Conservation (phyloP, 2,797 vertebrate species). For the Eleutherodactylus coqui region DNA sequence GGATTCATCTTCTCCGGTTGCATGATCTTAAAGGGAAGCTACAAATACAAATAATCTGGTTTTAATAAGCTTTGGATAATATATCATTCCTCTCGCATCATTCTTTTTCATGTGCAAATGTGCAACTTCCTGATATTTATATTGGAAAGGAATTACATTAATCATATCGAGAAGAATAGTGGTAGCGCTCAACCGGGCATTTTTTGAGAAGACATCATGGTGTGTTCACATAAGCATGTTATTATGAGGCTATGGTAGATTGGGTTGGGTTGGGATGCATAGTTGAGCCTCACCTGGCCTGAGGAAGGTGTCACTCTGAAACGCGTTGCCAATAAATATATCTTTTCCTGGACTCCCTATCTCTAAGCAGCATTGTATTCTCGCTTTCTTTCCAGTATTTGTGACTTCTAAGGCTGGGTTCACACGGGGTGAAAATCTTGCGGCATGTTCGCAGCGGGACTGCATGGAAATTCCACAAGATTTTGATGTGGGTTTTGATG, state of each 20-base stretch:
- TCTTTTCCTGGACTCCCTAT: too few relatives aligned
- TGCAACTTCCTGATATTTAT: constrained; percentile 24
- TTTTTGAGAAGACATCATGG: background rate
- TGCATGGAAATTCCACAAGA: too few relatives aligned
- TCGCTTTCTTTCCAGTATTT: too few relatives aligned
- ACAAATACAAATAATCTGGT: background rate
- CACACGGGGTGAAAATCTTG: too few relatives aligned
- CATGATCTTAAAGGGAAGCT: constrained; percentile 16
- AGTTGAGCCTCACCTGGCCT: background rate
- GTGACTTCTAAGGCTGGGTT: too few relatives aligned
- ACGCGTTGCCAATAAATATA: too few relatives aligned
- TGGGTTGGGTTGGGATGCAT: background rate
- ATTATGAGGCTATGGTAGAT: background rate
- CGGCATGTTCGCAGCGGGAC: too few relatives aligned
- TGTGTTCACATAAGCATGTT: background rate
- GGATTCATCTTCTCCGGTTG: constrained; percentile 31
- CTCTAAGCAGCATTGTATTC: too few relatives aligned
- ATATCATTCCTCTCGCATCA: background rate
- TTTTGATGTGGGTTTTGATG: too few relatives aligned
- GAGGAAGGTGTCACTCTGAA: too few relatives aligned
- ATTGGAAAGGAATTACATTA: background rate
- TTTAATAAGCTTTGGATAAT: constrained; percentile 22
- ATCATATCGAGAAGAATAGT: background rate
- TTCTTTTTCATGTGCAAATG: constrained; percentile 25
- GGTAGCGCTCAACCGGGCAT: background rate